These are phyloP conservation scores for Mythimna pallens DNA, from an alignment of 2,888 invertebrate genomes.

Conservation along the genomic window DNA sequence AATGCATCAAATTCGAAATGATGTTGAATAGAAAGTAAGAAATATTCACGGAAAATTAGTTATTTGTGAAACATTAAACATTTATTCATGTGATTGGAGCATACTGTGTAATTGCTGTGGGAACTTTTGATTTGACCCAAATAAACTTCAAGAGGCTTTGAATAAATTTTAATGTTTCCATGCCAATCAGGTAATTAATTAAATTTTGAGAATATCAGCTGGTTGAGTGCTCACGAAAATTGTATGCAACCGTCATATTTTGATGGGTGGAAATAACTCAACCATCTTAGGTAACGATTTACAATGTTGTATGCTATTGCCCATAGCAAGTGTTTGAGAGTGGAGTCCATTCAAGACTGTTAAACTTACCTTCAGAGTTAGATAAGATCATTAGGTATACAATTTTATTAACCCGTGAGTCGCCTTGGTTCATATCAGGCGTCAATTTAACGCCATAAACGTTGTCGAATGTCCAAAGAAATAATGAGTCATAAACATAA, in stretches of 20 bases:
- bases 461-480: slow-evolving; percentile 69
- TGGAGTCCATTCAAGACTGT: neutral
- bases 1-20: slow-evolving; percentile 61
- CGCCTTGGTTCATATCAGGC: slow-evolving; percentile 70
- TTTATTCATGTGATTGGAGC: slow-evolving; percentile 54
- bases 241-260: slow-evolving; percentile 3
- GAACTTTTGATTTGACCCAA: slow-evolving; percentile 54
- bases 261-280: slow-evolving; percentile 1
- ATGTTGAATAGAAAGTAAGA: slow-evolving; percentile 54
- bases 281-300: neutral
- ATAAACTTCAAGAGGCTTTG: slow-evolving; percentile 50
- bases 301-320: neutral
- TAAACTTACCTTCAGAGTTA: slow-evolving; percentile 1
- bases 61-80: slow-evolving; percentile 45
- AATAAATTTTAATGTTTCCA: slow-evolving; percentile 52
- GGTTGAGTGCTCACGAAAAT: slow-evolving; percentile 1
- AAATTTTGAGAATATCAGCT: slow-evolving; percentile 28
- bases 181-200: slow-evolving; percentile 45
- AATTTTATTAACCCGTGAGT: slow-evolving; percentile 43
- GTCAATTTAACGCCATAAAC: slow-evolving; percentile 78
- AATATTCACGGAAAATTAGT: slow-evolving; percentile 39
- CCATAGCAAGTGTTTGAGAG: neutral
- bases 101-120: slow-evolving; percentile 54
- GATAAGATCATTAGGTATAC: slow-evolving; percentile 37
- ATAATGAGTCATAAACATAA: slow-evolving; percentile 75